Conservation (phyloP, 2,113 vertebrate species). For the Suncus etruscus region DNA sequence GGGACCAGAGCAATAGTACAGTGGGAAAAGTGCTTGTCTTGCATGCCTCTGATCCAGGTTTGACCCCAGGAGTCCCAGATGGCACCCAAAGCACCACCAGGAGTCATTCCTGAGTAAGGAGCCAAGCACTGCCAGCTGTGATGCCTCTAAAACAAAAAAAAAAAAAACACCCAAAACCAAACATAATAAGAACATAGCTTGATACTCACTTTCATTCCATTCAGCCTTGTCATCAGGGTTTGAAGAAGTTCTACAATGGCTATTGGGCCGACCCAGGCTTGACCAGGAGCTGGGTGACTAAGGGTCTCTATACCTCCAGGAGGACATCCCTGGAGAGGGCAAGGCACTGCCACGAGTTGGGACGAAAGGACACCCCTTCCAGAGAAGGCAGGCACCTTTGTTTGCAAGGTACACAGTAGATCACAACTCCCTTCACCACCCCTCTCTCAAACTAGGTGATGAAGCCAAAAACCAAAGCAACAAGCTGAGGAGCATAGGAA, state of each 20-base stretch:
- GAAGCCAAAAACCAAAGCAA: not conserved
- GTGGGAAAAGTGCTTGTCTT: no score
- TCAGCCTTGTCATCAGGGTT: not conserved
- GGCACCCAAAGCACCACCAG: no score
- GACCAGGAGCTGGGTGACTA: not conserved
- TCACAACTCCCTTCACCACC: not conserved
- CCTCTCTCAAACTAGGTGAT: not conserved
- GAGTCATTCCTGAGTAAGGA: no score
- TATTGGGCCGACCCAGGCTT: not conserved
- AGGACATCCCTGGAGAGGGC: not conserved
- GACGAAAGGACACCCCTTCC: not conserved
- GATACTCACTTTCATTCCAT: not conserved
- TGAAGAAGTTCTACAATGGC: conserved; percentile 20
- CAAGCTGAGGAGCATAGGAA: conserved; percentile 32
- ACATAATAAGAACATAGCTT: not conserved
- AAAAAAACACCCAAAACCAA: no score
- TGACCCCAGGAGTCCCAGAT: no score
- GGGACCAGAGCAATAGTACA: no score
- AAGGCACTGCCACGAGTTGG: not conserved
- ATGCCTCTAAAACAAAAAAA: no score
- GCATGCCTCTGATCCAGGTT: no score
- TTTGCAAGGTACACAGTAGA: not conserved
- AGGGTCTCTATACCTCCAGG: not conserved
- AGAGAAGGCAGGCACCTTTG: not conserved
- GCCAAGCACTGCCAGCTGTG: no score